phyloP scores from a whole-genome alignment of 2,888 invertebrate genomes.

The Ceraclea dissimilis region DNA sequence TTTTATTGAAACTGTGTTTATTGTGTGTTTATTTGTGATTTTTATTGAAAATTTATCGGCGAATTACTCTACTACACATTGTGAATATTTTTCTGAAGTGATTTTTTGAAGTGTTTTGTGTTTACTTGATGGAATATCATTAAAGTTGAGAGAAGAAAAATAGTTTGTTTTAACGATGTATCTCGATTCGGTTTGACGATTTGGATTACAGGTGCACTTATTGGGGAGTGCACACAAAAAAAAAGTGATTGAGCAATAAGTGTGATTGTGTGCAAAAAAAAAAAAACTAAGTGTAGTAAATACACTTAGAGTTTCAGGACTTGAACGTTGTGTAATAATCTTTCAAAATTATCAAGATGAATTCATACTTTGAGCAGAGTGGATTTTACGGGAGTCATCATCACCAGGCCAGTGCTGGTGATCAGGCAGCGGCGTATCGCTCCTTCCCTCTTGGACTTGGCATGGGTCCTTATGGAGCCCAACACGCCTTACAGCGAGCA shows the following conservation, averaged over 20 bases:
- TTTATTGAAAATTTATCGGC: neutral
- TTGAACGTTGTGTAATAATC: neutral
- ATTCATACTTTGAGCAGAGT: conserved; percentile 94
- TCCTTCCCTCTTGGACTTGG: conserved; percentile 81
- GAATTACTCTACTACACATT: too few relatives aligned
- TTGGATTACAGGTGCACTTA: neutral
- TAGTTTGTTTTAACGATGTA: conserved; percentile 15
- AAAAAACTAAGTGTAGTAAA: too few relatives aligned
- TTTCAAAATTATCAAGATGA: conserved; percentile 54
- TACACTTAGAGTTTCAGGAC: too few relatives aligned
- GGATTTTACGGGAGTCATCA: conserved; percentile 92
- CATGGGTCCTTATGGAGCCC: conserved; percentile 79
- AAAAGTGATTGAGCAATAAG: conserved; percentile 1
- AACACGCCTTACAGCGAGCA: conserved; percentile 65
- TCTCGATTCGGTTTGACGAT: conserved; percentile 15
- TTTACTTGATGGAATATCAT: conserved; percentile 6
- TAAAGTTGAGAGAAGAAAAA: neutral
- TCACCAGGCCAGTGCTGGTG: conserved; percentile 66
- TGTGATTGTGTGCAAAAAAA: neutral
- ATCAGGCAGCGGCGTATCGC: conserved; percentile 68
- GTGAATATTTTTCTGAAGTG: neutral
- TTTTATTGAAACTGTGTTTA: too few relatives aligned
- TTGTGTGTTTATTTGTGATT: neutral
- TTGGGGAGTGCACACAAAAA: conserved; percentile 7
- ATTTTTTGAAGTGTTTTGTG: conserved; percentile 4